Conservation (phyloP, 2,888 invertebrate genomes). For the Acleris laterana region DNA sequence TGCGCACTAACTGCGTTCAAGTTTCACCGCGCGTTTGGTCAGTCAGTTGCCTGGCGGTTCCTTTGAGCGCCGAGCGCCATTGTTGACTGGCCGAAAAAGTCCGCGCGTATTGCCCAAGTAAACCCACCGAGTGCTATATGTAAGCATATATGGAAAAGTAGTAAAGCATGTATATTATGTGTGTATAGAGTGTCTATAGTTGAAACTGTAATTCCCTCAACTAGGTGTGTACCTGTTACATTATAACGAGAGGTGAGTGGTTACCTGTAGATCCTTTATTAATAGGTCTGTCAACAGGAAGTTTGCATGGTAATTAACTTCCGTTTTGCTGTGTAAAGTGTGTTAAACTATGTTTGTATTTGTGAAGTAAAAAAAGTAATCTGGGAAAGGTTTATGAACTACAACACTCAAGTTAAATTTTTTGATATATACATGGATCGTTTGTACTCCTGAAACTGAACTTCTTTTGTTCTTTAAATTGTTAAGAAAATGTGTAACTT, state of each 20-base stretch:
- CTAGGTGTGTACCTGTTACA: slow-evolving; percentile 65
- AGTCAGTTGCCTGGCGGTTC: slow-evolving; percentile 67
- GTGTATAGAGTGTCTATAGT: slow-evolving; percentile 64
- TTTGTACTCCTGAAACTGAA: no score
- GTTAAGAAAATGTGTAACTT: no score
- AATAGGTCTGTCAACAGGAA: slow-evolving; percentile 44
- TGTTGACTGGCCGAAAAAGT: slow-evolving; percentile 46
- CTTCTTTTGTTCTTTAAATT: no score
- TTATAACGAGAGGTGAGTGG: slow-evolving; percentile 70
- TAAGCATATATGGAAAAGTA: slow-evolving; percentile 72
- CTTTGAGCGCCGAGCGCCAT: slow-evolving; percentile 56
- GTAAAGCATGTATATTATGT: slow-evolving; percentile 74
- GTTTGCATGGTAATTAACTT: slow-evolving; percentile 50
- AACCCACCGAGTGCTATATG: slow-evolving; percentile 73
- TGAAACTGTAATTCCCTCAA: slow-evolving; percentile 55
- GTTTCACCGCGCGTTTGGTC: slow-evolving; percentile 47
- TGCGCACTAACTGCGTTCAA: slow-evolving; percentile 58
- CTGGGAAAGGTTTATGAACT: no score
- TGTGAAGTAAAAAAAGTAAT: no score
- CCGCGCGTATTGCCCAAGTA: slow-evolving; percentile 57
- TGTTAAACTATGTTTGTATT: slow-evolving; percentile 17
- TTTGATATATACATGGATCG: no score
- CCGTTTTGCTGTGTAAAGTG: slow-evolving; percentile 15
- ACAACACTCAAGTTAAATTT: no score
- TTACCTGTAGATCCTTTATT: slow-evolving; percentile 59